Conservation (phyloP, 2,113 vertebrate species). For the Mirza zaza region DNA sequence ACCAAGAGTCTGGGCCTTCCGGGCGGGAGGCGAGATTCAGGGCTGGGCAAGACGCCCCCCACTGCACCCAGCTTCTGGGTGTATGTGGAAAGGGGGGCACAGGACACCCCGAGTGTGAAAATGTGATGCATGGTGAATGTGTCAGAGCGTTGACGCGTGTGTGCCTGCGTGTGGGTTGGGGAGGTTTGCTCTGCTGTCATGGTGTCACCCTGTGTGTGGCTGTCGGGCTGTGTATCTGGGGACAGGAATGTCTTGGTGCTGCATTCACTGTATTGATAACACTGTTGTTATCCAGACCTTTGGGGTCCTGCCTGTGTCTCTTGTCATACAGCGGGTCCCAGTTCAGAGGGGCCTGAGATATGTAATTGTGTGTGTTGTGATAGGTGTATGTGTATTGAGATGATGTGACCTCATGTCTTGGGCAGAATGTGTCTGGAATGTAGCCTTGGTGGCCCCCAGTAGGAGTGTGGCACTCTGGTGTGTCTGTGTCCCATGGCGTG, state of each 20-base stretch:
- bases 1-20: background rate
- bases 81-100: fast-evolving
- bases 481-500: background rate
- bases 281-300: background rate
- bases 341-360: background rate
- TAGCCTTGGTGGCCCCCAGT: background rate
- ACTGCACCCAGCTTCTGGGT: background rate
- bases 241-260: fast-evolving
- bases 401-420: background rate
- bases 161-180: background rate
- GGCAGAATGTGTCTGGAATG: background rate
- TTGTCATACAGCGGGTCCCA: fast-evolving
- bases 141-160: background rate
- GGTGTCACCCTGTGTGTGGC: background rate
- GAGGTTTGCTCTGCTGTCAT: background rate
- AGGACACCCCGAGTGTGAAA: fast-evolving
- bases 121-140: background rate
- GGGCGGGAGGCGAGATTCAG: background rate
- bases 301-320: background rate
- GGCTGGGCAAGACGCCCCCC: background rate
- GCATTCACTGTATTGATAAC: background rate
- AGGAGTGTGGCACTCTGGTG: background rate
- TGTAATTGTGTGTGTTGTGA: background rate
- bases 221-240: background rate
- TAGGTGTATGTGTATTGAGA: background rate